Conservation (phyloP, 2,797 vertebrate species). For the Microcaecilia unicolor region DNA sequence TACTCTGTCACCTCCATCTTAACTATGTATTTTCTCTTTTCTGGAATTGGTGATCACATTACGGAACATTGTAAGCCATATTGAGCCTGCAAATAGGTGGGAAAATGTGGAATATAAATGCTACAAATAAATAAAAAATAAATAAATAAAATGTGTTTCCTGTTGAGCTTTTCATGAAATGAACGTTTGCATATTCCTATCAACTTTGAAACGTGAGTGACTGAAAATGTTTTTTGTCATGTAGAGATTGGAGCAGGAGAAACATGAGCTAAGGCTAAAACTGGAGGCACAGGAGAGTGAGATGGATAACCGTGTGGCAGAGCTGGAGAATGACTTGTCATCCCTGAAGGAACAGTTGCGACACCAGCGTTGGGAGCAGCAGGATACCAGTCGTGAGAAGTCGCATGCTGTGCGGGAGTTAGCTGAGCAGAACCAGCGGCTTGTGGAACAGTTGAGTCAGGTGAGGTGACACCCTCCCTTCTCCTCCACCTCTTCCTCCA, state of each 20-base stretch:
- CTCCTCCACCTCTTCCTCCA: neutral
- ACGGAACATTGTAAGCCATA: no score
- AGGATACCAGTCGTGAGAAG: slow-evolving; percentile 37
- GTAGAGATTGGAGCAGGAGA: slow-evolving; percentile 41
- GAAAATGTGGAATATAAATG: no score
- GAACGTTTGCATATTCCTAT: neutral
- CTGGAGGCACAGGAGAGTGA: slow-evolving; percentile 27
- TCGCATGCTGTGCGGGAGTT: slow-evolving; percentile 31
- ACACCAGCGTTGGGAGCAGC: slow-evolving; percentile 34
- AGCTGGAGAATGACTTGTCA: slow-evolving; percentile 35
- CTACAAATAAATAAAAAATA: no score
- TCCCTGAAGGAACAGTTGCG: slow-evolving; percentile 29
- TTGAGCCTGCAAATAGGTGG: no score
- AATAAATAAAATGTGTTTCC: no score
- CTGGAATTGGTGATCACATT: no score
- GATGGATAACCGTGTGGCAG: slow-evolving; percentile 30
- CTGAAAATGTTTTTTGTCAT: neutral
- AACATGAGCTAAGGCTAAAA: slow-evolving; percentile 32
- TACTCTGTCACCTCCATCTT: no score
- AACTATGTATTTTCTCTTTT: no score
- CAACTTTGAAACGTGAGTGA: neutral
- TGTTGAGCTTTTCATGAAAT: neutral
- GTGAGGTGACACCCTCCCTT: neutral
- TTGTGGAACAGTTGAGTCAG: slow-evolving; percentile 47
- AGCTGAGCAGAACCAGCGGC: slow-evolving; percentile 45